Conservation (phyloP, 2,113 vertebrate genomes). For the Bubo blakistoni region DNA sequence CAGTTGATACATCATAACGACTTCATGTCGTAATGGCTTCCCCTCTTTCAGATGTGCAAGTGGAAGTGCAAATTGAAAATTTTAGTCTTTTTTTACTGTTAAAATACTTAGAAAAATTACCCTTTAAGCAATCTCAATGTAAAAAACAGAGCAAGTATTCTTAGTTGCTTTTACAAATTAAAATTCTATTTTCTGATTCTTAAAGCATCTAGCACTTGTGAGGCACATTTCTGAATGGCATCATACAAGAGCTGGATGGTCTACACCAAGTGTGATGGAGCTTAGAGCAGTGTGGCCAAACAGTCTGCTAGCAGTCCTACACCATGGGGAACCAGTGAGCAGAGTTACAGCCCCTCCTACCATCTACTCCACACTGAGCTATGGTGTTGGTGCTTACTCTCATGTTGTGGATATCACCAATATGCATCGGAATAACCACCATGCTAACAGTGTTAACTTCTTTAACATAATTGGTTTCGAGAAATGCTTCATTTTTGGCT, state of each 20-base stretch:
- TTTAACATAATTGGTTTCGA: not conserved
- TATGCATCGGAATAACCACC: not conserved
- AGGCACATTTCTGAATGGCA: not conserved
- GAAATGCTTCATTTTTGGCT: not conserved
- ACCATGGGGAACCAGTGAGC: not conserved
- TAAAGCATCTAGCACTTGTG: not conserved
- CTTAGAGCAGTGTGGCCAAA: not conserved
- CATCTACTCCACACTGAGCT: not conserved
- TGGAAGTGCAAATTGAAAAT: not conserved
- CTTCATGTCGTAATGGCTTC: not conserved
- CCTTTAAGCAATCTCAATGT: not conserved
- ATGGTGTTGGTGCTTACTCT: rapidly evolving
- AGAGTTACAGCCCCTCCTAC: not conserved
- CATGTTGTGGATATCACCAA: not conserved
- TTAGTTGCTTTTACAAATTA: not conserved
- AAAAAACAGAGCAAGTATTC: not conserved
- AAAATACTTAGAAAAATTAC: not conserved
- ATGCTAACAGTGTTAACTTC: not conserved
- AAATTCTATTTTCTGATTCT: not conserved
- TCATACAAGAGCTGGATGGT: not conserved
- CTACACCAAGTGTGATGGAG: not conserved
- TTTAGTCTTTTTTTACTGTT: not conserved
- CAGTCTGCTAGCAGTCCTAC: not conserved
- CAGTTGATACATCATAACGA: not conserved
- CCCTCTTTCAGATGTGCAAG: not conserved